phyloP scores from a whole-genome alignment of 2,797 vertebrate genomes.

The Loriculus beryllinus region DNA sequence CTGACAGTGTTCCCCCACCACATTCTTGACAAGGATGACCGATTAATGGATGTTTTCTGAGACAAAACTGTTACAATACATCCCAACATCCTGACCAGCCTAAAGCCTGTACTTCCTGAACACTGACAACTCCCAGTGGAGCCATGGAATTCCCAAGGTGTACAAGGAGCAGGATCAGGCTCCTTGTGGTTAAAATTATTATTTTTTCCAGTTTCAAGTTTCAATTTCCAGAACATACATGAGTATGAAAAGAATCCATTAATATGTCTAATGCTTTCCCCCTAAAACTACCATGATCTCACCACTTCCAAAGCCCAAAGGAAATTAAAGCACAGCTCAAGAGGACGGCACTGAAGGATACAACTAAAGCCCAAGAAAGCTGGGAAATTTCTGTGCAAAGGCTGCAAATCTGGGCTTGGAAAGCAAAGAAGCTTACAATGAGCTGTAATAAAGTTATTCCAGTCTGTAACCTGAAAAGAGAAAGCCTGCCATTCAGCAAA shows the following conservation, averaged over 20 bases:
- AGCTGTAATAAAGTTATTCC: constrained; percentile 47
- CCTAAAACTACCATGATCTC: constrained; percentile 59
- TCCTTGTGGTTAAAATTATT: not conserved
- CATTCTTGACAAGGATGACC: not conserved
- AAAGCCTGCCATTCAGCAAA: constrained; percentile 64
- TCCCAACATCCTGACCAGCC: not conserved
- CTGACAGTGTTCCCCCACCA: not conserved
- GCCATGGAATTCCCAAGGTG: not conserved
- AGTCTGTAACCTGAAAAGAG: constrained; percentile 31
- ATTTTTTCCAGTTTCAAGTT: constrained; percentile 4
- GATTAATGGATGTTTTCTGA: not conserved
- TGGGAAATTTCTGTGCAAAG: constrained; percentile 48
- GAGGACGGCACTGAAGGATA: constrained; percentile 14
- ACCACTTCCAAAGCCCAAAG: constrained; percentile 36
- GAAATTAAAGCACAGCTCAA: constrained; percentile 56
- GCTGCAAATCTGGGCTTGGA: constrained; percentile 18
- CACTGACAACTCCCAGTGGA: not conserved
- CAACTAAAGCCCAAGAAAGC: constrained; percentile 44
- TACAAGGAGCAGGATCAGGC: not conserved
- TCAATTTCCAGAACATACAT: not conserved
- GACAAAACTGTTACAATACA: not conserved
- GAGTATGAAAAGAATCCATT: not conserved
- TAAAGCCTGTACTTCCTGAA: not conserved
- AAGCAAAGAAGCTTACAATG: constrained; percentile 20
- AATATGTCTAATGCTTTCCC: constrained; percentile 22